phyloP scores from a whole-genome alignment of 2,797 vertebrate species.

The Karalla daura region DNA sequence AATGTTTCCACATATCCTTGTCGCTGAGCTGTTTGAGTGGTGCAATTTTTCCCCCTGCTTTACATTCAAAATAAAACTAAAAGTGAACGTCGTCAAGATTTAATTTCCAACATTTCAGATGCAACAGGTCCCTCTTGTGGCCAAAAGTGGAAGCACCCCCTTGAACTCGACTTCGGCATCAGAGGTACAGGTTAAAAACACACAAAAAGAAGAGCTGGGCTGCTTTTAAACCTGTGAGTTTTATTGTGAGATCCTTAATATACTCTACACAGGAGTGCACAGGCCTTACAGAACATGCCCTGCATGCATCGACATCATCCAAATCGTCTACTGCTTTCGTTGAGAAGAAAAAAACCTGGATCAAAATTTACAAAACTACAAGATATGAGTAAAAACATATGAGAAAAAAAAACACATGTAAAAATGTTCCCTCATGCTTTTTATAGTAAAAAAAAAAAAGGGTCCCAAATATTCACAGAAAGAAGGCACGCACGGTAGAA shows the following conservation, averaged over 20 bases:
- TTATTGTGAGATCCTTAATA: conserved; percentile 77
- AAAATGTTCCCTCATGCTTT: conserved; percentile 53
- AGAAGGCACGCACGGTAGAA: conserved; percentile 38
- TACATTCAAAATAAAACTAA: no score
- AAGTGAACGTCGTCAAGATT: not conserved
- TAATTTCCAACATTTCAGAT: conserved; percentile 1
- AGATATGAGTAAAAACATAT: conserved; percentile 45
- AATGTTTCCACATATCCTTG: no score
- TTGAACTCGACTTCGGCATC: conserved; percentile 1
- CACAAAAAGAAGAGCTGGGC: not conserved
- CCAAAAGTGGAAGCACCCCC: conserved; percentile 13
- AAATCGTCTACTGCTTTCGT: conserved; percentile 44
- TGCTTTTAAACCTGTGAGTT: conserved; percentile 65
- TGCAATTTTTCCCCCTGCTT: no score
- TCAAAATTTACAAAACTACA: conserved; percentile 72
- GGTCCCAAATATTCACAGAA: conserved; percentile 49
- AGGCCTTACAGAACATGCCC: conserved; percentile 83
- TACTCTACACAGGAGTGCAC: conserved; percentile 72
- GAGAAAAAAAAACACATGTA: conserved; percentile 37
- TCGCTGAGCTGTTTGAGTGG: no score
- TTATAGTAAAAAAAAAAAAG: conserved; percentile 24
- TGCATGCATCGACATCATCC: conserved; percentile 77
- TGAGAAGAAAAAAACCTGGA: conserved; percentile 44
- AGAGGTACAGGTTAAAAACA: not conserved
- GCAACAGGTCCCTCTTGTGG: conserved; percentile 62